Base-by-base conservation (phyloP, 2,888 invertebrate genomes). In the Nymphalis urticae region DNA sequence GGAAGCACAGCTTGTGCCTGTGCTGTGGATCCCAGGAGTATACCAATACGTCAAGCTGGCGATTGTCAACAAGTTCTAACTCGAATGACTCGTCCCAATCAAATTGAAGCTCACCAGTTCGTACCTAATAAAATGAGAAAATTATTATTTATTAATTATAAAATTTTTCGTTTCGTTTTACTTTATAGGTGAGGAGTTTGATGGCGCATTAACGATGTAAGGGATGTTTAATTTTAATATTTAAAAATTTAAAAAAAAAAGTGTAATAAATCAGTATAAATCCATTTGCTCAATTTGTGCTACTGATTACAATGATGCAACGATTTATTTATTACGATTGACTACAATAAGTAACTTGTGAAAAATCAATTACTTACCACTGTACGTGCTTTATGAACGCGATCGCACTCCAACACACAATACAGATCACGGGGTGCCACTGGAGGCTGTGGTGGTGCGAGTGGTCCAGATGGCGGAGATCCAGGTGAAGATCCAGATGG, bases 41-140 rank as follows among this genome's bases (percentile, higher is more conserved):
- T 63, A 99, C 98, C 76, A 99, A 94, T 75, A 99, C 96, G 83
- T 99, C 98, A 75, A 99, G 93, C 86, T 99, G 98, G 79, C 97
- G 95, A 82, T 98, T 98, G 82, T 97, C 97, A 56, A 98, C 98
- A 72, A 99, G 93, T 84, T 99, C 99, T 80, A 99, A 93, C 85
- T 99, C 99, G 84, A 99, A 99, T 19, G 98, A 98, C 87, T 99
- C 99, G 84, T 99, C 98, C 99, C 99, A 99, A 89, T 99, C 98
- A 87, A 99, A 99, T 84, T 98, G 97, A 60, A 98, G 94, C 85
- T 98, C 98, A 4, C 98, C 98, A 1, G 98, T 98, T 67, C 98
- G 95, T 47, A 99, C 94, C 94, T 94, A 56, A 42, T 6, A 19
- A 42, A 36, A 16, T 7, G 58, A 58, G 42, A 62, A 19, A 50